Evolutionary conservation across 2,797 vertebrate species (phyloP), one percentile per base, ranked within the genome.

Genomic region (Pantherophis alleghaniensis): DNA sequence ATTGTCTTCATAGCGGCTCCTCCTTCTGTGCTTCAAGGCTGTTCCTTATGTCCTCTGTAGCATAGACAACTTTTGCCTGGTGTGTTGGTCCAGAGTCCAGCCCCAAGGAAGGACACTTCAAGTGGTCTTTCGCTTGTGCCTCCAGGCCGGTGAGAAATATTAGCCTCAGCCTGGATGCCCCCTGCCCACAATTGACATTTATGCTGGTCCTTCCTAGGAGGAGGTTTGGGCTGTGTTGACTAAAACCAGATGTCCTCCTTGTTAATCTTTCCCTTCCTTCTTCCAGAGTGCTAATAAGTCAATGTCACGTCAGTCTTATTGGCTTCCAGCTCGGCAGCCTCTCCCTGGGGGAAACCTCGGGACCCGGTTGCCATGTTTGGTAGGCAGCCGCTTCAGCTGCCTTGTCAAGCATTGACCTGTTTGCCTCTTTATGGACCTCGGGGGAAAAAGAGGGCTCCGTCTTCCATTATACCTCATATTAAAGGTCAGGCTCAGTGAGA

Each of bases 271-370:
- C 28, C 2, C 61, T 0, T 16, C 74, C 61, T 88, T 0, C 56
- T 94, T 86, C 60, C 88, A 24, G 61, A 90, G 61, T 60, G 88
- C 42, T 92, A 92, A 92, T 94, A 90, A 90, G 83, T 87, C 91
- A 79, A 66, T 28, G 63, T 69, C 55, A 28, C 74, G 83, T 90
- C 91, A 22, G 56, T 61, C 83, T 91, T 79, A 88, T 91, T 88
- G 90, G 57, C 90, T 93, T 53, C 79, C 22, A 60, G 61, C 61
- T 55, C 51, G 83, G 56, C 79, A 94, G 61, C 24, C 53, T 60
- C n/a, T 90, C 91, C 88, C 93, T 28, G n/a, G 88, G 14, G 79
- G 42, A 5, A 12, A 37, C 74, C 28, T 90, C 88, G 24, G 63
- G 28, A 79, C 47, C 9, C 2, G 28, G 92, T 89, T 93, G 61